phyloP scores from a whole-genome alignment of 2,113 vertebrate species.

The Leiothrix lutea region DNA sequence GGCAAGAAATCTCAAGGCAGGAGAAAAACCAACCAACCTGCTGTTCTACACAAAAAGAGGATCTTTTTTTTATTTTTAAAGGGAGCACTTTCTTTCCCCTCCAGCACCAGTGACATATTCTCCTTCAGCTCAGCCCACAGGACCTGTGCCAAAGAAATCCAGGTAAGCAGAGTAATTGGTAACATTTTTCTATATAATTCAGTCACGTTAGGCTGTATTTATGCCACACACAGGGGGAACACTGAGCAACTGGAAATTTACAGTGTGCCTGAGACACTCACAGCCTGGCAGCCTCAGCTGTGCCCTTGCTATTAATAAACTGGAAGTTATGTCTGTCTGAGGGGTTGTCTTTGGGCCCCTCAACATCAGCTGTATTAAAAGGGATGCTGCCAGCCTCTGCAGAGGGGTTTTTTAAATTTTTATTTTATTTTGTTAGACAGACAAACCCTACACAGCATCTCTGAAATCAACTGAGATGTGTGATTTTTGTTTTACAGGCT shows the following conservation, averaged over 20 bases:
- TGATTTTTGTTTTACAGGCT: slow-evolving; percentile 27
- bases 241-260: slow-evolving; percentile 18
- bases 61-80: neutral
- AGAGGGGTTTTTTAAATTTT: neutral
- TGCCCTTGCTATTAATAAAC: neutral
- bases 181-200: slow-evolving; percentile 18
- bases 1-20: slow-evolving; percentile 23
- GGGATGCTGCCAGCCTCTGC: neutral
- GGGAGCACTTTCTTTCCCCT: slow-evolving; percentile 8
- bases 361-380: neutral
- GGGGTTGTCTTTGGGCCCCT: neutral
- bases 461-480: neutral
- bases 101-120: neutral
- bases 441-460: neutral
- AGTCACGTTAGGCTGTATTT: neutral
- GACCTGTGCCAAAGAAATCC: neutral
- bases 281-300: neutral
- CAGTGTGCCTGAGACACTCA: neutral
- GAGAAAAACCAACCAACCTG: neutral
- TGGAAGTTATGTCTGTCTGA: neutral
- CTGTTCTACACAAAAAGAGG: slow-evolving; percentile 9
- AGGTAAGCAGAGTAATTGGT: slow-evolving; percentile 47
- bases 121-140: neutral
- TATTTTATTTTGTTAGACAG: neutral
- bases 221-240: neutral